Evolutionary conservation across 2,888 invertebrate species (phyloP).

Genomic region (Stenodera caucasica): DNA sequence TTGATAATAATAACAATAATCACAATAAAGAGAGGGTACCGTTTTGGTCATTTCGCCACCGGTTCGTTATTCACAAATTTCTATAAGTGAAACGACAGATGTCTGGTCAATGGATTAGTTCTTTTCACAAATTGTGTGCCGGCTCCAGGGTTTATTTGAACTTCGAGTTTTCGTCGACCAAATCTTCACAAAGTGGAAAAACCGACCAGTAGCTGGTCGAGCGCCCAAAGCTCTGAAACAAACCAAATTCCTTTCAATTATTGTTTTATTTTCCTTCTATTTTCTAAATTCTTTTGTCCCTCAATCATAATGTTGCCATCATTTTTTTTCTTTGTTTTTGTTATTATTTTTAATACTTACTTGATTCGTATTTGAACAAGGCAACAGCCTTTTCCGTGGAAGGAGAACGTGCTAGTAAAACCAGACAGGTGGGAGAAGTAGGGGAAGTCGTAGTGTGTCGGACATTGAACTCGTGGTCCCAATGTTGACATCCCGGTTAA

Average conservation of each 20-base stretch:
- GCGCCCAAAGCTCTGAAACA: too few relatives aligned
- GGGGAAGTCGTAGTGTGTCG: slow-evolving; percentile 52
- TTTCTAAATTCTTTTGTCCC: too few relatives aligned
- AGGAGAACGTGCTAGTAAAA: slow-evolving; percentile 31
- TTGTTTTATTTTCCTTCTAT: too few relatives aligned
- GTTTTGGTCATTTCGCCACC: slow-evolving; percentile 7
- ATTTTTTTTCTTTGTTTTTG: slow-evolving; percentile 4
- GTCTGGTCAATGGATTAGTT: slow-evolving; percentile 4
- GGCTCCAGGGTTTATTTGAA: background rate
- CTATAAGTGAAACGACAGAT: slow-evolving; percentile 21
- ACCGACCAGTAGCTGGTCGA: too few relatives aligned
- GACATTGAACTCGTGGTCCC: slow-evolving; percentile 52
- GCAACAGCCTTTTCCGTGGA: slow-evolving; percentile 23
- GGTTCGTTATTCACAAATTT: slow-evolving; percentile 13
- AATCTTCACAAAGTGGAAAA: background rate
- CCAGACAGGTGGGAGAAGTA: slow-evolving; percentile 45
- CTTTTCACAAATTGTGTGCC: slow-evolving; percentile 2
- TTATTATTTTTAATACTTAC: slow-evolving; percentile 10
- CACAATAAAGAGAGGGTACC: background rate
- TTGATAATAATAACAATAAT: too few relatives aligned
- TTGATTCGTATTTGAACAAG: slow-evolving; percentile 17
- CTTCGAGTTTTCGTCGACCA: background rate
- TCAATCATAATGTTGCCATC: too few relatives aligned
- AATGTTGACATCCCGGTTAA: slow-evolving; percentile 53
- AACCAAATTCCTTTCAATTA: too few relatives aligned